Conservation (phyloP, 2,113 vertebrate genomes). For the Oryzias celebensis region DNA sequence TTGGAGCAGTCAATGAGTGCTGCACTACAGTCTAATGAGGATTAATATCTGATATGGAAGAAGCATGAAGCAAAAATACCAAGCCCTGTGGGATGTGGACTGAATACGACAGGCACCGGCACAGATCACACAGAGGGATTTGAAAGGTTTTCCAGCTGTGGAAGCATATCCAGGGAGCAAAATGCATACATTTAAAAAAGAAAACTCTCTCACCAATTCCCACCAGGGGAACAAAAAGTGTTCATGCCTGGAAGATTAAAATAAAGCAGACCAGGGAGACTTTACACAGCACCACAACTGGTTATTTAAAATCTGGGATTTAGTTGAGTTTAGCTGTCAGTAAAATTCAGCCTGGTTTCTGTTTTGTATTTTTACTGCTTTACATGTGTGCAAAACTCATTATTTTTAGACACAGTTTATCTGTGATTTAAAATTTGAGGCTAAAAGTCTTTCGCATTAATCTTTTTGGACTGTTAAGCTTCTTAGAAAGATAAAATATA, state of each 20-base stretch:
- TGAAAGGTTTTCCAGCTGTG: slow-evolving; percentile 35
- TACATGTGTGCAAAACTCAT: too few relatives aligned
- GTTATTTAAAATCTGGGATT: too few relatives aligned
- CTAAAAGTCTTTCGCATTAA: too few relatives aligned
- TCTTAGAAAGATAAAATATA: too few relatives aligned
- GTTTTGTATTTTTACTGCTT: too few relatives aligned
- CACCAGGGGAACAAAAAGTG: not conserved
- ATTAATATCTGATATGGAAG: slow-evolving; percentile 70
- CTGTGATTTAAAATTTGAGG: too few relatives aligned
- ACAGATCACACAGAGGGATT: slow-evolving; percentile 58
- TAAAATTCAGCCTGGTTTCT: too few relatives aligned
- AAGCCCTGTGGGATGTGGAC: slow-evolving; percentile 59
- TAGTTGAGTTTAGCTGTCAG: too few relatives aligned
- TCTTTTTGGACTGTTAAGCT: too few relatives aligned
- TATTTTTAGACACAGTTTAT: too few relatives aligned
- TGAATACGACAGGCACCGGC: slow-evolving; percentile 66
- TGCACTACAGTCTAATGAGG: slow-evolving; percentile 73
- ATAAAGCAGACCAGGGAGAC: not conserved
- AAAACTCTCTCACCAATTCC: not conserved
- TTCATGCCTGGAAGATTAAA: not conserved
- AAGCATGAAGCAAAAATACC: slow-evolving; percentile 71
- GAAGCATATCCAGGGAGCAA: not conserved
- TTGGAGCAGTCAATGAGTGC: slow-evolving; percentile 70
- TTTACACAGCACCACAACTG: not conserved
- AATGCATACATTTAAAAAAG: slow-evolving; percentile 2